Conservation (phyloP, 2,888 invertebrate species). For the Eueremaeus valkanovi region DNA sequence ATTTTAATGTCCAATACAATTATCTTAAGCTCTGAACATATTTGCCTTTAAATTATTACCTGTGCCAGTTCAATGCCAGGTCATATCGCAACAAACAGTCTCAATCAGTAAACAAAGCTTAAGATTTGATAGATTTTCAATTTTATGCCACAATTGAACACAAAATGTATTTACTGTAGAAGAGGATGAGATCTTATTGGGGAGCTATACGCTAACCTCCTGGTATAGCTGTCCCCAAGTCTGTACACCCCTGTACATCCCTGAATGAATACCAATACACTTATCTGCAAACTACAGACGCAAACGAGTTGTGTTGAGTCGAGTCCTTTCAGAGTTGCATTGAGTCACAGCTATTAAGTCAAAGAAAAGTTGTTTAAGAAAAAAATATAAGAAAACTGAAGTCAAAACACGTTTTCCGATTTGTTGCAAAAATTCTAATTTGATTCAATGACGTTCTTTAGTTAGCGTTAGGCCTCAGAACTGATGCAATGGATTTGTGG, state of each 20-base stretch:
- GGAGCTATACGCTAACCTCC: no score
- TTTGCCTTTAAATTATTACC: no score
- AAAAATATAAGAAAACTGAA: neutral
- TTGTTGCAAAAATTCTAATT: slow-evolving; percentile 14
- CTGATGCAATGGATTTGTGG: neutral
- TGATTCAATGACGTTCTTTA: slow-evolving; percentile 25
- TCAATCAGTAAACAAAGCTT: no score
- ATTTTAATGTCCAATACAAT: no score
- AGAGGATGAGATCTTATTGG: no score
- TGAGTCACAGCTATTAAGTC: neutral
- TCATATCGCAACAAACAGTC: no score
- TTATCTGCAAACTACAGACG: neutral
- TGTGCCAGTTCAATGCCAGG: no score
- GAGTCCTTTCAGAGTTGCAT: neutral
- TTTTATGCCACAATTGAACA: no score
- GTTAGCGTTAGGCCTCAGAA: neutral
- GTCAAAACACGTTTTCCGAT: slow-evolving; percentile 25
- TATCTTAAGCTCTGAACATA: no score
- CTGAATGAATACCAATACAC: neutral
- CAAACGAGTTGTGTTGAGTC: neutral
- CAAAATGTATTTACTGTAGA: no score
- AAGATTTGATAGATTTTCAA: no score
- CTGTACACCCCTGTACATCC: neutral
- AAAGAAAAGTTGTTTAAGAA: neutral
- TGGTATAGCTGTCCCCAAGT: no score